Evolutionary conservation across 2,113 vertebrate genomes (phyloP), one percentile per base, ranked within the genome.

Genomic region (Cygnus atratus): DNA sequence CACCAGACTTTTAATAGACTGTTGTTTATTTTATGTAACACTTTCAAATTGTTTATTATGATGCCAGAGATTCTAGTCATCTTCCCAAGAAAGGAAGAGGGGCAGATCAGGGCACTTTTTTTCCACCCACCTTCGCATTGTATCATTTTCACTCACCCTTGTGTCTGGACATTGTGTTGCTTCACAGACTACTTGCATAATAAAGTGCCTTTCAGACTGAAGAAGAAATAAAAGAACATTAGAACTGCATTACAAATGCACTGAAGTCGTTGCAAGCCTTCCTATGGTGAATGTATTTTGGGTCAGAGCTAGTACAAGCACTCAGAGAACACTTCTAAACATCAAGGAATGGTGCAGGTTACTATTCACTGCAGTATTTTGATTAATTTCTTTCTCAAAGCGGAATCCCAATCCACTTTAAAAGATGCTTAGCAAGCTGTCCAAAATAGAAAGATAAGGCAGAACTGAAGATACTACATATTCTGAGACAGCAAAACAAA

Each of bases 171-270:
- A 99, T 97, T 99, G 99, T 1, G 99, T 99, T 25, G 99, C 99
- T 98, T 99, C 99, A 97, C 99, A 99, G 52, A 99, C 99, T 81
- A 99, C 99, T 98, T 99, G 99, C 99, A 99, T 99, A 97, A 99
- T 99, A 98, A 99, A 99, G 98, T 99, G 99, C 96, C 99, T 98
- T 98, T 99, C 99, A 39, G 99, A 99, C 99, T 99, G 33, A 90
- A 87, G 22, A 29, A 29, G 62, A 92, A 65, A 44, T 6, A 33
- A 77, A 90, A 83, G 5, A 81, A 19, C 8, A n/a, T 97, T 61
- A 95, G 14, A 37, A 83, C 2, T 8, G 15, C 3, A 12, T 39
- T 14, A 76, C n/a, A 8, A 17, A 66, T 19, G 41, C 11, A 46
- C 2, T 11, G 5, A 8, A 9, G 24, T 19, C 7, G 37, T 25